Conservation (phyloP, 2,797 vertebrate species). For the Ctenosaura bakeri region DNA sequence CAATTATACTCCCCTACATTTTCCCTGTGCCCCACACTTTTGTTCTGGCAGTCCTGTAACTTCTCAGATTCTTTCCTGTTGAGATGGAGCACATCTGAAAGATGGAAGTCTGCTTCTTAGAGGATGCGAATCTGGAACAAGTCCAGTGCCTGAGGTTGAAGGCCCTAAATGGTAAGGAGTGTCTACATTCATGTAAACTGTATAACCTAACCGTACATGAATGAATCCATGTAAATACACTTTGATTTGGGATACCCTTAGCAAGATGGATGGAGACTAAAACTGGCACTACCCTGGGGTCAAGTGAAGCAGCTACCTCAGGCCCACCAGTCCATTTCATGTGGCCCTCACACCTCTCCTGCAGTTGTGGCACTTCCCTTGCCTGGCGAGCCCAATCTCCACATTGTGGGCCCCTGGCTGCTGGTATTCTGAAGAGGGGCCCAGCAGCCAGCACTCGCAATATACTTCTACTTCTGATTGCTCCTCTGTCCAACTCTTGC, state of each 20-base stretch:
- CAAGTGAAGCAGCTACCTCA: neutral
- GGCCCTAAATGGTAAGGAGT: neutral
- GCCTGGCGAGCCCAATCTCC: too few relatives aligned
- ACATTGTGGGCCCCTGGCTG: too few relatives aligned
- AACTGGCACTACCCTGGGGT: neutral
- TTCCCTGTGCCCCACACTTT: neutral
- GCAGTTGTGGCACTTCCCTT: too few relatives aligned
- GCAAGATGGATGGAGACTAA: neutral
- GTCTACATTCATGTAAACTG: neutral
- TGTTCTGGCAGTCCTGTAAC: conserved; percentile 18
- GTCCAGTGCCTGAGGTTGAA: conserved; percentile 13
- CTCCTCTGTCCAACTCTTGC: too few relatives aligned
- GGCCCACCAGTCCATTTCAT: too few relatives aligned
- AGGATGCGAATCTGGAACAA: conserved; percentile 24
- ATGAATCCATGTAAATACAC: neutral
- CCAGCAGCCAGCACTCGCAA: too few relatives aligned
- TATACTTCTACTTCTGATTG: too few relatives aligned
- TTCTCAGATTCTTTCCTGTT: conserved; percentile 36
- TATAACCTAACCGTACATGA: neutral
- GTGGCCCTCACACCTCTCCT: too few relatives aligned
- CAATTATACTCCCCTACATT: neutral
- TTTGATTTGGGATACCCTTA: neutral
- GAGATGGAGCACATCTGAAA: conserved; percentile 1
- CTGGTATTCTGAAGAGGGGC: too few relatives aligned
- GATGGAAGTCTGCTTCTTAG: neutral